phyloP scores from a whole-genome alignment of 2,888 invertebrate genomes.

The Apodemia duryi region DNA sequence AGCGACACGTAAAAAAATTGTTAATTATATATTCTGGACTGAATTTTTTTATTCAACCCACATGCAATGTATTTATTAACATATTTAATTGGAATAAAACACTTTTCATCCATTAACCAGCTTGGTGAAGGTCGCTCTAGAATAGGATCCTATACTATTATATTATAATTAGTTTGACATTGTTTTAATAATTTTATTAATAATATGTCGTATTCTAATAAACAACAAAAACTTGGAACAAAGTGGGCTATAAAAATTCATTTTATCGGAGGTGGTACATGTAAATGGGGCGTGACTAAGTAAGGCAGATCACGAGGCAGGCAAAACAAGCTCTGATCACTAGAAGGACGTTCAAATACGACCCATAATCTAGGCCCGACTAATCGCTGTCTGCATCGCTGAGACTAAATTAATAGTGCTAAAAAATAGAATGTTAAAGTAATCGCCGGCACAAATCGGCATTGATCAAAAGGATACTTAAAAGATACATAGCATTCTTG shows the following conservation, averaged over 20 bases:
- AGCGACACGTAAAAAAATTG: too few species aligned
- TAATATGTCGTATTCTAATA: conserved; percentile 37
- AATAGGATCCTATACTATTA: too few species aligned
- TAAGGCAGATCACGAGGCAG: conserved; percentile 56
- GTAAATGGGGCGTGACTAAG: conserved; percentile 67
- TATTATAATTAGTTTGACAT: too few species aligned
- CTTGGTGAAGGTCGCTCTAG: too few species aligned
- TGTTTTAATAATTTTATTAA: too few species aligned
- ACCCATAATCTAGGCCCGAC: conserved; percentile 30
- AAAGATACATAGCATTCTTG: conserved; percentile 9
- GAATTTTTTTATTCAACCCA: too few species aligned
- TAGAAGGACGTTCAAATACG: conserved; percentile 32
- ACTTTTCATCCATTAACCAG: too few species aligned
- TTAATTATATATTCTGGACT: too few species aligned
- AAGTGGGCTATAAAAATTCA: conserved; percentile 24
- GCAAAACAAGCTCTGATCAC: conserved; percentile 30
- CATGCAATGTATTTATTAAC: too few species aligned
- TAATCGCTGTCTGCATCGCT: conserved; percentile 20
- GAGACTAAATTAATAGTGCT: conserved; percentile 22
- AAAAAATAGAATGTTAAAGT: conserved; percentile 16
- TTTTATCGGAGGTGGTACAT: conserved; percentile 29
- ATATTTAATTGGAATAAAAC: too few species aligned
- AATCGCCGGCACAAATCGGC: conserved; percentile 11
- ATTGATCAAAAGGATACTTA: conserved; percentile 10
- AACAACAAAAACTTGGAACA: conserved; percentile 21